These are phyloP conservation scores for Sciurus niger DNA, from an alignment of 2,113 vertebrate species.

Conservation along the genomic window DNA sequence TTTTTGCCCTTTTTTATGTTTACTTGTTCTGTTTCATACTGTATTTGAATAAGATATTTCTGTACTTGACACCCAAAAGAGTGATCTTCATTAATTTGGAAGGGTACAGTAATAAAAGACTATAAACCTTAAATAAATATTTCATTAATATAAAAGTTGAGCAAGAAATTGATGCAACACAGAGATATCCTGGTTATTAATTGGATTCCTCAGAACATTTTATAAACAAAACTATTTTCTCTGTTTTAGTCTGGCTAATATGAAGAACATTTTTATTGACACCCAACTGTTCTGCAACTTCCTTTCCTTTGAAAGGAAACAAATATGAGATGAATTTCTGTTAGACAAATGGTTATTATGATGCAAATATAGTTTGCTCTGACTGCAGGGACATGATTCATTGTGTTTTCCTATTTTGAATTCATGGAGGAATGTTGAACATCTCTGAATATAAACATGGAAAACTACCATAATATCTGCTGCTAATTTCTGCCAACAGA, in stretches of 20 bases:
- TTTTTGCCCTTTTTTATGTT: neutral
- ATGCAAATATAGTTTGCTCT: constrained; percentile 78
- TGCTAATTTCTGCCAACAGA: constrained; percentile 89
- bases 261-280: constrained; percentile 47
- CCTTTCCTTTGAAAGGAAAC: constrained; percentile 68
- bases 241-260: neutral
- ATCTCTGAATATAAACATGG: constrained; percentile 86
- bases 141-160: neutral
- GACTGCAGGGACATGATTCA: constrained; percentile 80
- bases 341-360: constrained; percentile 75
- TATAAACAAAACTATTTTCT: neutral
- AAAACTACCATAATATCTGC: constrained; percentile 89
- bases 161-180: neutral
- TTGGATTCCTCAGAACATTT: neutral
- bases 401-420: constrained; percentile 84
- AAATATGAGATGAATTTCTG: constrained; percentile 65
- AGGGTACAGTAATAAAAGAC: neutral
- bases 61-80: neutral
- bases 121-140: constrained; percentile 12
- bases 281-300: constrained; percentile 57
- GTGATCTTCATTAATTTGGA: neutral
- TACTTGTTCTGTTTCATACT: neutral
- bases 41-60: neutral
- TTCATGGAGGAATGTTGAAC: constrained; percentile 82
- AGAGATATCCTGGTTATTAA: neutral